These are phyloP conservation scores for Galerucella calmariensis DNA, from an alignment of 2,888 invertebrate genomes.

Conservation along the genomic window DNA sequence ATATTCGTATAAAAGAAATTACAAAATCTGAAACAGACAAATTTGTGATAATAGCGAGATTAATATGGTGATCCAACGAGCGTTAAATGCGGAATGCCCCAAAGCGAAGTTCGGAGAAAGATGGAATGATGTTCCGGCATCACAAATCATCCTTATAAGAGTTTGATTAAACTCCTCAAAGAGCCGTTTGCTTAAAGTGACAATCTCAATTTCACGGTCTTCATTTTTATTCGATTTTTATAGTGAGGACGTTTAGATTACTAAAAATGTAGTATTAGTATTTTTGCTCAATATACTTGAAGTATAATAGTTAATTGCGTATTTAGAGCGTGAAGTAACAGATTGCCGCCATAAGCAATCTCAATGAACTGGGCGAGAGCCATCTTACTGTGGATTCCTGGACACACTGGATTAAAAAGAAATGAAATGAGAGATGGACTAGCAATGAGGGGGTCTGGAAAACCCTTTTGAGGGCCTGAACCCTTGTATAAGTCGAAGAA, in stretches of 20 bases:
- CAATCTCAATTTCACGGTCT: conserved; percentile 36
- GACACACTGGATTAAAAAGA: no score
- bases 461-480: no score
- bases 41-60: background rate
- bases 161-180: conserved; percentile 39
- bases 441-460: no score
- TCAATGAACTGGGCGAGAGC: no score
- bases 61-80: conserved; percentile 21
- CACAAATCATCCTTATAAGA: conserved; percentile 37
- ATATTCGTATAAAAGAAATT: background rate
- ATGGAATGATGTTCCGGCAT: conserved; percentile 23
- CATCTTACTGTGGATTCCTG: no score
- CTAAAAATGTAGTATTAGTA: background rate
- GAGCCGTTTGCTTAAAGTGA: conserved; percentile 36
- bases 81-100: conserved; percentile 28
- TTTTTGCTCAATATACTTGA: no score
- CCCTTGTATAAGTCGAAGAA: no score
- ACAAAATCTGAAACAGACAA: background rate
- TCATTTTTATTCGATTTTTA: background rate
- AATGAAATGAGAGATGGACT: no score
- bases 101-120: background rate
- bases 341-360: no score
- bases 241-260: background rate
- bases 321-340: no score
- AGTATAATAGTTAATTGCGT: no score